These are phyloP conservation scores for Serripes groenlandicus DNA, from an alignment of 2,888 invertebrate genomes.

Conservation along the genomic window DNA sequence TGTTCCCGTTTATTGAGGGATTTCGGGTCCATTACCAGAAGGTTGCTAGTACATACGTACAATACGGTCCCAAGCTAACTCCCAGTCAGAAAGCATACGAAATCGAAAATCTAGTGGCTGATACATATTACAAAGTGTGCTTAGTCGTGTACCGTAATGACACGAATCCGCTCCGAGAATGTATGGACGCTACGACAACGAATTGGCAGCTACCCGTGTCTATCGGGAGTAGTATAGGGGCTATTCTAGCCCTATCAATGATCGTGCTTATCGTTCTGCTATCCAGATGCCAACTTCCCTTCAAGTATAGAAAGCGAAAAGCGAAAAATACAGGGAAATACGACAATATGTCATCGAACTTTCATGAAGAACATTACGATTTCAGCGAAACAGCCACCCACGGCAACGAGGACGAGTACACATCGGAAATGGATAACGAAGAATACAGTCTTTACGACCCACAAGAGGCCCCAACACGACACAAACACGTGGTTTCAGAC, in stretches of 20 bases:
- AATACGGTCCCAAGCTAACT: constrained; percentile 76
- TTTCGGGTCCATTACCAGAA: constrained; percentile 80
- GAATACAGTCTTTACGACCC: constrained; percentile 55
- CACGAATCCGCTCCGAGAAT: constrained; percentile 72
- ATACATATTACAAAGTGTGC: constrained; percentile 83
- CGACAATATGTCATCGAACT: constrained; percentile 82
- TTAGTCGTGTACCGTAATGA: constrained; percentile 79
- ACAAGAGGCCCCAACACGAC: constrained; percentile 24
- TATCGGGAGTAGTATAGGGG: constrained; percentile 83
- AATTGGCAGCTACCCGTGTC: constrained; percentile 84
- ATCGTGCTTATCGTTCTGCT: constrained; percentile 82
- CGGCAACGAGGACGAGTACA: constrained; percentile 74
- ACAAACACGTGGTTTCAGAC: constrained; percentile 23
- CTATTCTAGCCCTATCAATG: constrained; percentile 80
- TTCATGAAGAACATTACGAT: constrained; percentile 79
- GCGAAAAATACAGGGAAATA: constrained; percentile 72
- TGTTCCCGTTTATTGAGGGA: constrained; percentile 66
- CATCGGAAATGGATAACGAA: constrained; percentile 60
- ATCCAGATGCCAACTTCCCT: constrained; percentile 74
- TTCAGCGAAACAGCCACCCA: constrained; percentile 81
- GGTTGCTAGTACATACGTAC: constrained; percentile 78
- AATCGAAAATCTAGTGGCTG: constrained; percentile 79
- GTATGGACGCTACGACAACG: constrained; percentile 80
- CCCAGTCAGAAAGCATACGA: constrained; percentile 69
- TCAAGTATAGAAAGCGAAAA: constrained; percentile 53